Percentiles rank a stretch among this genome's conserved stretches.
Evolutionary conservation across 2,888 invertebrate species (phyloP).

Genomic region (Orchesellides sinensis): DNA sequence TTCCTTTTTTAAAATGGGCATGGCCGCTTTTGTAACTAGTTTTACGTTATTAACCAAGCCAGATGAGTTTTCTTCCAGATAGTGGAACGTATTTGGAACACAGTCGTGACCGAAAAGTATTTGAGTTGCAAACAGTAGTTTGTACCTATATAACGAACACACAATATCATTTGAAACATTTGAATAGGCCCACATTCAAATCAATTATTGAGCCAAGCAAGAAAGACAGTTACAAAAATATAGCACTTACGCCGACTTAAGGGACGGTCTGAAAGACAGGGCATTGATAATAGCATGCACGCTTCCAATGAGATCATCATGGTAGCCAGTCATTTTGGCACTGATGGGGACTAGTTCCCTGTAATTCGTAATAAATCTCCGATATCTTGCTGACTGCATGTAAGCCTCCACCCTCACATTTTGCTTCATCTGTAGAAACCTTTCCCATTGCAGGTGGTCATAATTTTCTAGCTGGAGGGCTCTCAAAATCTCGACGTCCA

Average conservation of each 20-base stretch:
- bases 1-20: constrained; percentile 67
- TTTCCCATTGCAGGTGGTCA: constrained; percentile 62
- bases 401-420: constrained; percentile 68
- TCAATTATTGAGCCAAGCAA: background rate
- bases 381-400: constrained; percentile 58
- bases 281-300: constrained; percentile 72
- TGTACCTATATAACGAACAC: constrained; percentile 56
- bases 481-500: constrained; percentile 72
- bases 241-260: constrained; percentile 68
- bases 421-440: constrained; percentile 65
- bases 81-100: constrained; percentile 73
- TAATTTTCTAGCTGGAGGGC: constrained; percentile 68
- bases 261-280: constrained; percentile 70
- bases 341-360: constrained; percentile 69
- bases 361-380: constrained; percentile 60
- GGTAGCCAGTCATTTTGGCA: constrained; percentile 69
- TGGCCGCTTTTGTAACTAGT: constrained; percentile 69
- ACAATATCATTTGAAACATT: constrained; percentile 5
- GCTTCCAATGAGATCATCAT: constrained; percentile 70
- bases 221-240: background rate
- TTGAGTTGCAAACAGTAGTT: constrained; percentile 69
- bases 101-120: constrained; percentile 71
- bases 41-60: constrained; percentile 58
- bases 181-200: background rate
- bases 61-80: constrained; percentile 59